phyloP scores from a whole-genome alignment of 37 sponge, comb jelly and placozoan species.

The Aplysina aerophoba region DNA sequence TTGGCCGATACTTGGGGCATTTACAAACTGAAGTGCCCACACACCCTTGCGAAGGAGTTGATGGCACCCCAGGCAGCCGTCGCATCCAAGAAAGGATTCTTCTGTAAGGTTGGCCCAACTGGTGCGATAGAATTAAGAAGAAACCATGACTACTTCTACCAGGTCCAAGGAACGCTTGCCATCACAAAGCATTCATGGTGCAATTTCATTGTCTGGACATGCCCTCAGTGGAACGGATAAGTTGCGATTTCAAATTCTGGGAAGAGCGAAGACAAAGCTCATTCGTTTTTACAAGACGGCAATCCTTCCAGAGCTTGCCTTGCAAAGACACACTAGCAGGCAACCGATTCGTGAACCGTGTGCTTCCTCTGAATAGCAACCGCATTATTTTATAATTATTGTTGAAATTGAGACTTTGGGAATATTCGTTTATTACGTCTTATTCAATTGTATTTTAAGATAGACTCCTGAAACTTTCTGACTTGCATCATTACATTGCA shows the following conservation, averaged over 20 bases:
- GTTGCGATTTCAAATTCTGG: background rate
- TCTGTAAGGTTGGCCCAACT: slow-evolving; percentile 3
- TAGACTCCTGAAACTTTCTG: slow-evolving; percentile 11
- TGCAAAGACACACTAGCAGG: background rate
- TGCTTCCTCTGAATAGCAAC: background rate
- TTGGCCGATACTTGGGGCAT: slow-evolving; percentile 2
- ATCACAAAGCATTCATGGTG: background rate
- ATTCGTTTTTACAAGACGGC: slow-evolving; percentile 2
- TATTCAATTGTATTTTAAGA: background rate
- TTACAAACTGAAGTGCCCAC: slow-evolving; percentile 31
- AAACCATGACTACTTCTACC: slow-evolving; percentile 34
- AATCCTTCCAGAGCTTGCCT: slow-evolving; percentile 12
- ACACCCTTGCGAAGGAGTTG: slow-evolving; percentile 2
- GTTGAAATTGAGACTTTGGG: background rate
- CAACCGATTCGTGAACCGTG: slow-evolving; percentile 19
- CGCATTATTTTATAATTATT: background rate
- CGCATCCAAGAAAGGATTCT: slow-evolving; percentile 11
- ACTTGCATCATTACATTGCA: background rate
- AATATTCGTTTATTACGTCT: slow-evolving; percentile 6
- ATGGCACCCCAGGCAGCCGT: slow-evolving; percentile 5
- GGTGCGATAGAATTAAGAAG: slow-evolving; percentile 7
- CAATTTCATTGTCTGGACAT: slow-evolving; percentile 12
- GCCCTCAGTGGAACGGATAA: background rate
- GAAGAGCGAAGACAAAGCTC: slow-evolving; percentile 8
- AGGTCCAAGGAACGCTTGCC: slow-evolving; percentile 11